Evolutionary conservation across 2,113 vertebrate genomes (phyloP).

Genomic region (Sylvietta virens): DNA sequence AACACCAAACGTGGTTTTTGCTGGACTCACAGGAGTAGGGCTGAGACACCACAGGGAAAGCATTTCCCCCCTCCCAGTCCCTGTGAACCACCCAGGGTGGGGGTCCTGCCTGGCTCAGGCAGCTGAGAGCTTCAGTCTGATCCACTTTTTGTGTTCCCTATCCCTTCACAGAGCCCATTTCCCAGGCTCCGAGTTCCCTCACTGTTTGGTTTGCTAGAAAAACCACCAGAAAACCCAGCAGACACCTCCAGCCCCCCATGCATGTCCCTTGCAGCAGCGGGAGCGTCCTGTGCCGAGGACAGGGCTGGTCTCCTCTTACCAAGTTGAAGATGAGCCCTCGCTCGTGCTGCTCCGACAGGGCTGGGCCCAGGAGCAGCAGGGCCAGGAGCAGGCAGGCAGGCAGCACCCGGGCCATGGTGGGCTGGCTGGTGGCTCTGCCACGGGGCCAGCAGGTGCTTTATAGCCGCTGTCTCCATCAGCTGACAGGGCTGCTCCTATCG

Average conservation of each 20-base stretch:
- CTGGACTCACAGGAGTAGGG: fast-evolving
- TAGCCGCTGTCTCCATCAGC: background rate
- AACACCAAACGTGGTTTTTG: background rate
- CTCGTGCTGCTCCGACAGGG: background rate
- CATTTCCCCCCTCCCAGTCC: background rate
- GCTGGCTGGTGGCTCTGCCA: fast-evolving
- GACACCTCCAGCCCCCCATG: background rate
- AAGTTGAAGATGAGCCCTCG: constrained; percentile 59
- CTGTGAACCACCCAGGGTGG: background rate
- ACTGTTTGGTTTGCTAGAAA: too few species aligned
- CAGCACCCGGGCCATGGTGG: constrained; percentile 46
- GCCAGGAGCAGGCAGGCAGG: constrained; percentile 22
- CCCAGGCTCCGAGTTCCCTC: background rate
- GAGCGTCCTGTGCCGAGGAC: background rate
- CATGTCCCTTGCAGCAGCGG: fast-evolving
- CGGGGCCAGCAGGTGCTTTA: background rate
- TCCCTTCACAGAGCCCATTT: background rate
- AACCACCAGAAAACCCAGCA: background rate
- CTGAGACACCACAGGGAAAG: background rate
- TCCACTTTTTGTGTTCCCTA: background rate
- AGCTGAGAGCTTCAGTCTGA: background rate
- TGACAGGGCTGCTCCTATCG: constrained; percentile 22
- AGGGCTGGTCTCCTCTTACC: constrained; percentile 30
- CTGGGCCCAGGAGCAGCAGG: background rate
- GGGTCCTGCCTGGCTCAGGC: background rate